A percentile compares a stretch with the other conserved stretches of the same genome.
Evolutionary conservation across 2,888 invertebrate genomes (phyloP).

Genomic region (Microctonus brassicae): DNA sequence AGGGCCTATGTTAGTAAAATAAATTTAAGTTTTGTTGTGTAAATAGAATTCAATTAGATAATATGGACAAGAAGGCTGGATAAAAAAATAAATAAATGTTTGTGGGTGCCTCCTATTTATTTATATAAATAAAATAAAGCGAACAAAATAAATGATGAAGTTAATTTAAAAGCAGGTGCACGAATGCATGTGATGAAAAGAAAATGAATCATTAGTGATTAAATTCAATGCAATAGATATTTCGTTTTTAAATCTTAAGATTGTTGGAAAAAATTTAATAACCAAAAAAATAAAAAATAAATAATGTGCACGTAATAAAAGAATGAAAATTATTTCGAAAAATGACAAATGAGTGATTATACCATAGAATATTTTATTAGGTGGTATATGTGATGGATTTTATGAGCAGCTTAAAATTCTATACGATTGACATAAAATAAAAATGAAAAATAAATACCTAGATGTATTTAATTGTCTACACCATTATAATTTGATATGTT

Average conservation of each 20-base stretch:
- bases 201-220: background rate
- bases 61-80: background rate
- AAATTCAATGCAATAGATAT: background rate
- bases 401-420: background rate
- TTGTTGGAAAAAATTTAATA: too few relatives aligned
- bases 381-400: background rate
- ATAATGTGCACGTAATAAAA: slow-evolving; percentile 12
- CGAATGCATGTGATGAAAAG: background rate
- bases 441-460: background rate
- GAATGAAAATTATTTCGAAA: background rate
- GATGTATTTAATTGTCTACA: background rate
- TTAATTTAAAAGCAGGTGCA: background rate
- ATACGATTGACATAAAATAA: too few relatives aligned
- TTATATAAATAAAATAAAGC: background rate
- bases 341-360: background rate
- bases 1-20: slow-evolving; percentile 28
- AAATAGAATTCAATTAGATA: background rate
- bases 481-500: background rate
- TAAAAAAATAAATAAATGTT: background rate
- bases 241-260: slow-evolving; percentile 16
- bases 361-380: background rate
- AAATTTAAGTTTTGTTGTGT: background rate
- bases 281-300: slow-evolving; percentile 10
- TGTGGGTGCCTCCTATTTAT: background rate
- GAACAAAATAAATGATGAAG: background rate